Percentiles rank a stretch among this genome's conserved stretches.
These are phyloP conservation scores for Perognathus longimembris DNA, from an alignment of 2,113 vertebrate species.

Conservation along the genomic window DNA sequence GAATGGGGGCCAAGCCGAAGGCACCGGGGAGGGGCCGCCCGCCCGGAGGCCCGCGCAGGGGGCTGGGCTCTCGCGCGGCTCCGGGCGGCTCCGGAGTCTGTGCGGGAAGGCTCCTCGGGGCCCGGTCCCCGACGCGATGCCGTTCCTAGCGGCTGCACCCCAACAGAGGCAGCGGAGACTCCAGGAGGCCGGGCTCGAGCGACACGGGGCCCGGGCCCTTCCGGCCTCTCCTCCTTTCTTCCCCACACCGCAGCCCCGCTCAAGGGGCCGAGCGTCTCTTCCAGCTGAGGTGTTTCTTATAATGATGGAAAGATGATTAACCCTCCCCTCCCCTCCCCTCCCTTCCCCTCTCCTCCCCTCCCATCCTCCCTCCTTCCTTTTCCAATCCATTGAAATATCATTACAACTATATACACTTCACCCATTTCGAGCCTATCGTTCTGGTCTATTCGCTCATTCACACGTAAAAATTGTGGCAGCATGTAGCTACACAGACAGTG, in stretches of 20 bases:
- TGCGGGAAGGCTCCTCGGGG: not conserved
- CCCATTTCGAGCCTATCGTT: not conserved
- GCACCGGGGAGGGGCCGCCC: accelerated
- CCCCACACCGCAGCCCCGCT: too few species aligned
- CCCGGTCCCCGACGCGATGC: accelerated
- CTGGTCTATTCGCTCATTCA: not conserved
- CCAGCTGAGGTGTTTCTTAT: too few species aligned
- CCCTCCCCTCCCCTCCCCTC: too few species aligned
- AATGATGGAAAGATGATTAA: too few species aligned
- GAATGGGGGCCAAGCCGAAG: not conserved
- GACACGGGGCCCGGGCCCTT: too few species aligned
- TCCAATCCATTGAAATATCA: not conserved
- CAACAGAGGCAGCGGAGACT: accelerated
- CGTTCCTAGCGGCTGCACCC: not conserved
- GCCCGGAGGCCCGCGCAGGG: not conserved
- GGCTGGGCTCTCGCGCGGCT: not conserved
- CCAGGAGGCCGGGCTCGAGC: accelerated
- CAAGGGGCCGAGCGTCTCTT: too few species aligned
- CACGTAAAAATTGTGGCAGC: not conserved
- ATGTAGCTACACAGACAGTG: not conserved
- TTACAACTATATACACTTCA: not conserved
- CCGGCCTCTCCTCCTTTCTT: too few species aligned
- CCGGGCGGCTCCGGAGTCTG: not conserved
- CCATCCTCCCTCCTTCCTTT: not conserved
- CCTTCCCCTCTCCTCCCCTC: too few species aligned